phyloP scores from a whole-genome alignment of 2,113 vertebrate genomes.

The Grus americana region DNA sequence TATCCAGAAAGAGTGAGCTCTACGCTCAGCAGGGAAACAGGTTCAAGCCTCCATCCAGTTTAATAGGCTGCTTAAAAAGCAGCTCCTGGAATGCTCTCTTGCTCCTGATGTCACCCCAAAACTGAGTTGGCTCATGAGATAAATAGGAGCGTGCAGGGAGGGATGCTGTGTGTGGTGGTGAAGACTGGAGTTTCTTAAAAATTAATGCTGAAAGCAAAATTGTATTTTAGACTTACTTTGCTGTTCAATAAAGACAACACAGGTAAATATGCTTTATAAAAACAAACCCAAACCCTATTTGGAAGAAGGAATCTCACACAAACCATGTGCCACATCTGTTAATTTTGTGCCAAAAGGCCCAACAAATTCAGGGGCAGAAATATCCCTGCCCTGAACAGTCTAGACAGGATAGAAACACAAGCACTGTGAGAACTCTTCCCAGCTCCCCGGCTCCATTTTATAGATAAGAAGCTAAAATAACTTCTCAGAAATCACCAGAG shows the following conservation, averaged over 20 bases:
- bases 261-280: background rate
- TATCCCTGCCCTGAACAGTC: background rate
- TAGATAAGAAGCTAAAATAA: background rate
- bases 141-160: background rate
- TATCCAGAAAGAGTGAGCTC: background rate
- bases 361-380: background rate
- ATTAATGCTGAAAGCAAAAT: background rate
- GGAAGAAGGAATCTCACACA: background rate
- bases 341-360: background rate
- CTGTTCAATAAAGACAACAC: background rate
- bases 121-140: background rate
- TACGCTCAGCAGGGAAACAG: background rate
- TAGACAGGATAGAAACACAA: background rate
- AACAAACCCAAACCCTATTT: background rate
- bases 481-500: background rate
- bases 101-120: background rate
- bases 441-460: background rate
- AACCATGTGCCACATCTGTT: background rate
- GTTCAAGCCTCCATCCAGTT: background rate
- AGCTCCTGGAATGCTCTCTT: background rate
- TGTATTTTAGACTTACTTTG: background rate
- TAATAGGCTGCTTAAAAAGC: constrained; percentile 24
- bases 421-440: background rate
- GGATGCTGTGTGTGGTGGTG: background rate
- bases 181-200: background rate